These are phyloP conservation scores for Pampusana beccarii DNA, from an alignment of 2,113 vertebrate genomes.

Conservation along the genomic window DNA sequence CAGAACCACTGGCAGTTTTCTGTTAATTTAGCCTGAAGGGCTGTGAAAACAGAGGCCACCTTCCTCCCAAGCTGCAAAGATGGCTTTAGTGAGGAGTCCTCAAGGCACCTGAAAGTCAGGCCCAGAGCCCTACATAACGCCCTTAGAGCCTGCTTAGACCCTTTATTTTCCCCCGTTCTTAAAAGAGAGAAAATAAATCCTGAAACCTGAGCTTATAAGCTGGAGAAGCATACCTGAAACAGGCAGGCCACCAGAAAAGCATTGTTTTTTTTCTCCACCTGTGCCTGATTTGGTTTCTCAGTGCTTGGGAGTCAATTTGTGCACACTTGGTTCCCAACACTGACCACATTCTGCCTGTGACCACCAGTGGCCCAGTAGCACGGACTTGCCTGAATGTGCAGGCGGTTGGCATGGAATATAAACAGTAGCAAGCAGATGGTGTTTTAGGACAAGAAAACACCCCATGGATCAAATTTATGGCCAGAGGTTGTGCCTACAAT, in stretches of 20 bases:
- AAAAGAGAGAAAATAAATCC: not conserved
- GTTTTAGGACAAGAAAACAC: not conserved
- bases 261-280: not conserved
- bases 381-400: not conserved
- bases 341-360: not conserved
- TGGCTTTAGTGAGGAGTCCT: not conserved
- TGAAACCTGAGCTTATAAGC: not conserved
- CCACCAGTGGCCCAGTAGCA: not conserved
- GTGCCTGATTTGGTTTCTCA: not conserved
- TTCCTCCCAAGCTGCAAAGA: not conserved
- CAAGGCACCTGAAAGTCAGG: not conserved
- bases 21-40: not conserved
- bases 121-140: not conserved
- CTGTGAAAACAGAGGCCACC: not conserved
- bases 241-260: not conserved
- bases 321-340: not conserved
- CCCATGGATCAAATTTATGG: not conserved
- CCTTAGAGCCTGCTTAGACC: not conserved
- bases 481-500: not conserved
- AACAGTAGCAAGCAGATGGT: not conserved
- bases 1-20: conserved; percentile 7
- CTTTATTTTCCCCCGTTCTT: not conserved
- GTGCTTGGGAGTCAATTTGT: not conserved
- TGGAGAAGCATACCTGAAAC: not conserved
- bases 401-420: not conserved